phyloP scores from a whole-genome alignment of 2,888 invertebrate species.

The Anthrax anthrax region DNA sequence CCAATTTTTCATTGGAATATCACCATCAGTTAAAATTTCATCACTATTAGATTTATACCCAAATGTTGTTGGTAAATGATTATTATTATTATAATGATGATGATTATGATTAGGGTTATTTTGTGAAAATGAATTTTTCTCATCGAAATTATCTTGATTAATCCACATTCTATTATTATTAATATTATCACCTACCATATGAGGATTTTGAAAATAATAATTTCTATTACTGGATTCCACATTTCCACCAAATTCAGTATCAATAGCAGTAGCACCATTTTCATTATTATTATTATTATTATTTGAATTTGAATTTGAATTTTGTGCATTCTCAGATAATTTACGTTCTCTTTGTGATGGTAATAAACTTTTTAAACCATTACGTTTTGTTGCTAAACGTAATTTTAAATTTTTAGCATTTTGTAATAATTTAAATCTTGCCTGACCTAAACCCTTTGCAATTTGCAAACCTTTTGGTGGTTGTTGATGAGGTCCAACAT shows the following conservation, averaged over 20 bases:
- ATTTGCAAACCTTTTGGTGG: not conserved
- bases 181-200: not conserved
- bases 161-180: not conserved
- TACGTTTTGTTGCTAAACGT: not conserved
- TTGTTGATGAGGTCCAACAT: not conserved
- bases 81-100: not conserved
- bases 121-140: too few relatives aligned
- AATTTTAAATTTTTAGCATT: not conserved
- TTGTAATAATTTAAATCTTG: not conserved
- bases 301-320: not conserved
- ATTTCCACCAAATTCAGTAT: not conserved
- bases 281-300: not conserved
- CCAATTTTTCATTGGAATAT: not conserved
- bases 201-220: not conserved
- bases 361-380: not conserved
- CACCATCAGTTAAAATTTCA: too few relatives aligned
- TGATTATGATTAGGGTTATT: not conserved
- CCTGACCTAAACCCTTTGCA: not conserved
- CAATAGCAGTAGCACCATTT: too few relatives aligned
- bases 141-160: too few relatives aligned
- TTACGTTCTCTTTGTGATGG: not conserved
- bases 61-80: not conserved
- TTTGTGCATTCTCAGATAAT: too few relatives aligned
- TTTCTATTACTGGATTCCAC: not conserved
- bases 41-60: not conserved